Conservation (phyloP, 2,888 invertebrate species). For the Diachrysia chrysitis region DNA sequence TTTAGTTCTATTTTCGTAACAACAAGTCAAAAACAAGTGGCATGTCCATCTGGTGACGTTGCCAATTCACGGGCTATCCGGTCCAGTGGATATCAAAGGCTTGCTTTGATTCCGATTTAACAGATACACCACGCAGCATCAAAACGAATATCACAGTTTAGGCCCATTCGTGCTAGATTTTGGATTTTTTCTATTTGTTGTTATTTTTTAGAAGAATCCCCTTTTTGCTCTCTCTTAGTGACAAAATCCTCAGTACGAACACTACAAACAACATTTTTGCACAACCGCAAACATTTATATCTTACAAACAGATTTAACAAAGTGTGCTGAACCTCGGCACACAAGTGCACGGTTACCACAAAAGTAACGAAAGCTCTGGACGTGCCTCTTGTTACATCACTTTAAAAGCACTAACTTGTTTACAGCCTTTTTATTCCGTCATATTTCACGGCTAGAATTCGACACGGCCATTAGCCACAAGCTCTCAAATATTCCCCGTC, state of each 20-base stretch:
- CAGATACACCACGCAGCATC: constrained; percentile 16
- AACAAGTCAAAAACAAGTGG: constrained; percentile 33
- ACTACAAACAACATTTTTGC: constrained; percentile 24
- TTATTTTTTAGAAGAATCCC: constrained; percentile 6
- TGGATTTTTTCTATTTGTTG: neutral
- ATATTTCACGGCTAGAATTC: constrained; percentile 49
- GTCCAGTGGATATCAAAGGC: constrained; percentile 39
- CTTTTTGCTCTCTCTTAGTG: neutral
- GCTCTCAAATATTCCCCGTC: constrained; percentile 45
- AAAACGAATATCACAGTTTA: constrained; percentile 35
- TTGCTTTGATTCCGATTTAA: constrained; percentile 40
- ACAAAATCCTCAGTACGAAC: constrained; percentile 12
- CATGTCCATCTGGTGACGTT: constrained; percentile 28
- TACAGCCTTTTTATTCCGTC: constrained; percentile 45
- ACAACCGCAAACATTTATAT: constrained; percentile 31
- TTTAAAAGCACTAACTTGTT: constrained; percentile 51
- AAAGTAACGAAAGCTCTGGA: constrained; percentile 42
- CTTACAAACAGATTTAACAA: constrained; percentile 28
- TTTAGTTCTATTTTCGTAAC: constrained; percentile 20
- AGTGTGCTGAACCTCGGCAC: constrained; percentile 29
- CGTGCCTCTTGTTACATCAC: constrained; percentile 48
- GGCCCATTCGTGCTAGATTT: constrained; percentile 22
- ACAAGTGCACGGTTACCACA: constrained; percentile 39
- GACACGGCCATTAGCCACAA: constrained; percentile 47
- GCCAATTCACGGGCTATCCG: constrained; percentile 42